Conservation (phyloP, 2,888 invertebrate genomes). For the Caenorhabditis zanzibari region DNA sequence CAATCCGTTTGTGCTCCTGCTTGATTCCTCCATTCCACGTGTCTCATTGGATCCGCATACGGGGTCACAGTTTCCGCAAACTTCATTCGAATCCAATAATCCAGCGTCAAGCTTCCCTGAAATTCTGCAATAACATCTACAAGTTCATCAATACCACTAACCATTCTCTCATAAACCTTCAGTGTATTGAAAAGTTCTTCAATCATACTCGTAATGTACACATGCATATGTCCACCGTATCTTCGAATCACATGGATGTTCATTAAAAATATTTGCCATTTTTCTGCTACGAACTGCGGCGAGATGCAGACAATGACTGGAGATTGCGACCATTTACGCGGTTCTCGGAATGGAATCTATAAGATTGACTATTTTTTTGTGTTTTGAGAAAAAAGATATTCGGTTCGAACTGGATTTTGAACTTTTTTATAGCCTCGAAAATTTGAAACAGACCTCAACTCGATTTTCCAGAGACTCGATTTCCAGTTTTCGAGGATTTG, state of each 20-base stretch:
- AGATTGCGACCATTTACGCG: constrained; percentile 37
- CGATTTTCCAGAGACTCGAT: constrained; percentile 42
- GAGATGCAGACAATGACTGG: constrained; percentile 70
- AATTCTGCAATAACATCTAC: background rate
- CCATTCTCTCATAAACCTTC: constrained; percentile 65
- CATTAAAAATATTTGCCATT: constrained; percentile 71
- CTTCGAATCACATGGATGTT: constrained; percentile 67
- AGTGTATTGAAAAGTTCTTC: constrained; percentile 61
- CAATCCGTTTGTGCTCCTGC: constrained; percentile 73
- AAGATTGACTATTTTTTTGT: background rate
- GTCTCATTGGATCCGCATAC: constrained; percentile 60
- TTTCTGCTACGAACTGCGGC: constrained; percentile 70
- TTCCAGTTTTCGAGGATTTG: constrained; percentile 38
- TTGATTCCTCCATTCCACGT: constrained; percentile 72
- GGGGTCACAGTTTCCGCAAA: constrained; percentile 37
- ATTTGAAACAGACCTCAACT: constrained; percentile 34
- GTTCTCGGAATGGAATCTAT: constrained; percentile 63
- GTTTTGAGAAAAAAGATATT: background rate
- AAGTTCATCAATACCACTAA: background rate
- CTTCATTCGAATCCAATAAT: constrained; percentile 69
- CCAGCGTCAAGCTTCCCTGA: constrained; percentile 67
- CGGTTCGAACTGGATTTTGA: background rate
- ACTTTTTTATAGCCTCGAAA: background rate
- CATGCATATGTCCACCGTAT: constrained; percentile 69
- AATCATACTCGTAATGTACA: constrained; percentile 69